Evolutionary conservation across 2,797 vertebrate genomes (phyloP), one percentile per base, ranked within the genome.

Genomic region (Melanotaenia pygmaea): DNA sequence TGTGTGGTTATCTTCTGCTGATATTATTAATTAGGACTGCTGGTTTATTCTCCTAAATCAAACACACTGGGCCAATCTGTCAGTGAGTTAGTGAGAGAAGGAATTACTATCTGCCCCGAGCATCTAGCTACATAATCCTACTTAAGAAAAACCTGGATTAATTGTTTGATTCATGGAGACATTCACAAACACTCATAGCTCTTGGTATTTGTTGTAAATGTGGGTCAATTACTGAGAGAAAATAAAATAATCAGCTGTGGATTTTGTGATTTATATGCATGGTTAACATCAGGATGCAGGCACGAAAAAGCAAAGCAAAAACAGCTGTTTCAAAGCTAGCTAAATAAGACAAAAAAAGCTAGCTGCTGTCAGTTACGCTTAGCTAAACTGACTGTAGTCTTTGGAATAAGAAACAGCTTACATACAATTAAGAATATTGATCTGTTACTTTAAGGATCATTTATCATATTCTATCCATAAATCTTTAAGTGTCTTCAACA

Each of bases 1-100:
- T 68, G n/a, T 62, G 26, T 60, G 66, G 43, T 67, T 1, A 73
- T 73, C 59, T 35, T 77, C 64, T 59, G 58, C 34, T 57, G 66
- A 77, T 70, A 13, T 37, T 34, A 14, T 28, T 60, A 64, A 67
- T 56, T 40, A 28, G 38, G 4, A 18, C 14, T 43, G 40, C 40
- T 43, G 16, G 40, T 43, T 43, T 18, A 43, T 43, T 43, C 40
- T 43, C 40, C 40, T 16, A 18, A 43, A 43, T 43, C 40, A 16
- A 43, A 43, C 40, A 43, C 40, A 43, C 5, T 4, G 16, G 16
- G 40, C 14, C 40, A 43, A 43, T 43, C 38, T 14, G 10, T 40
- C 40, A 43, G 40, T 4, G 40, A 18, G 40, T 43, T 18, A 43
- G 4, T 5, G 40, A 43, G 40, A 18, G 14, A 16, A 43, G 40